Conservation (phyloP, 2,888 invertebrate genomes). For the Drosophila multiciliata region DNA sequence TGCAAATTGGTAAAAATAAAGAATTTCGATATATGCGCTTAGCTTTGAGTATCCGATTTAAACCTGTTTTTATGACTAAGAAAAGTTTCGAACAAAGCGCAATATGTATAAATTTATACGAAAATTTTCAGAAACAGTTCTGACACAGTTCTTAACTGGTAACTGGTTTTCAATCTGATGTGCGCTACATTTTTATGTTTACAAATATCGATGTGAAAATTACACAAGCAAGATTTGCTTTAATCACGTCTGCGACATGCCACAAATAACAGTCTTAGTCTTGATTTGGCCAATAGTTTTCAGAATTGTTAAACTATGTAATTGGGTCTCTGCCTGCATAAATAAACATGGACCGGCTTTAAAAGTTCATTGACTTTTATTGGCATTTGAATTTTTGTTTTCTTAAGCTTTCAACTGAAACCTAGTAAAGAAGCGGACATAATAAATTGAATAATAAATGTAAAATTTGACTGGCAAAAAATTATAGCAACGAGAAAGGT, state of each 20-base stretch:
- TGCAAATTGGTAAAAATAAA: conserved; percentile 10
- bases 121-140: conserved; percentile 32
- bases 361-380: conserved; percentile 60
- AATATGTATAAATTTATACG: conserved; percentile 23
- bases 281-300: conserved; percentile 41
- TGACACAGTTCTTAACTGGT: conserved; percentile 36
- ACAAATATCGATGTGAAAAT: conserved; percentile 47
- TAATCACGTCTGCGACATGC: conserved; percentile 34
- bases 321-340: conserved; percentile 66
- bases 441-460: conserved; percentile 3
- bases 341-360: conserved; percentile 35
- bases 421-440: not conserved
- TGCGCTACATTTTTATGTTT: conserved; percentile 53
- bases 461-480: not conserved
- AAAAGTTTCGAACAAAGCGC: conserved; percentile 14
- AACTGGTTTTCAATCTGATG: conserved; percentile 54
- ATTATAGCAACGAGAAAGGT: not conserved
- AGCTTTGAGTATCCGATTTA: conserved; percentile 1
- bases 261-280: conserved; percentile 35
- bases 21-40: conserved; percentile 20
- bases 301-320: conserved; percentile 50
- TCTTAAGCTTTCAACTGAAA: conserved; percentile 7
- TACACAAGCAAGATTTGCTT: conserved; percentile 51
- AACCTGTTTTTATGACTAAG: conserved; percentile 30
- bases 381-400: conserved; percentile 30